Conservation (phyloP, 1,140 invertebrate species). For the Gryllus bimaculatus region DNA sequence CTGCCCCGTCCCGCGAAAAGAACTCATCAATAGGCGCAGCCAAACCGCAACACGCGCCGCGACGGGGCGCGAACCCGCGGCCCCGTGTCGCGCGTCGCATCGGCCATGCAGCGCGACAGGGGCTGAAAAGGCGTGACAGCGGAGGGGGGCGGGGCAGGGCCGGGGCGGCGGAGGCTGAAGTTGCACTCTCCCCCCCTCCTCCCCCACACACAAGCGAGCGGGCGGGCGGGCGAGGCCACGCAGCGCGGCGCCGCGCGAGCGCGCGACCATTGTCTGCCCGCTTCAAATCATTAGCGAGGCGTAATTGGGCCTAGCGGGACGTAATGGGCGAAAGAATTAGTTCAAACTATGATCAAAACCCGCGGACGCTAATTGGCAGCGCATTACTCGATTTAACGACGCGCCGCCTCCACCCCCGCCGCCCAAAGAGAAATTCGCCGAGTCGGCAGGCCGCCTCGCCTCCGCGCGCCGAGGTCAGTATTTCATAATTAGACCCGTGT, state of each 20-base stretch:
- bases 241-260: not conserved
- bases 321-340: not conserved
- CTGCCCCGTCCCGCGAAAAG: no score
- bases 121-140: not conserved
- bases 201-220: no score
- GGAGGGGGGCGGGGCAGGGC: no score
- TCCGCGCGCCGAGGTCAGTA: not conserved
- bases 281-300: slow-evolving; percentile 1
- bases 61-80: not conserved
- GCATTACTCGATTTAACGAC: not conserved
- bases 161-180: no score
- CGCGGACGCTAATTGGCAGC: not conserved
- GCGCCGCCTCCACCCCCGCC: not conserved
- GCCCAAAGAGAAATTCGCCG: not conserved
- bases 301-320: not conserved
- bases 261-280: not conserved
- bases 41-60: not conserved
- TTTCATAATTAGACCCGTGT: not conserved
- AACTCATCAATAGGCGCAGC: no score
- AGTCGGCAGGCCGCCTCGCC: not conserved
- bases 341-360: slow-evolving; percentile 1
- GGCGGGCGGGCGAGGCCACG: not conserved
- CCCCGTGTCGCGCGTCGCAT: not conserved
- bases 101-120: not conserved
- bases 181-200: no score